Percentiles rank a stretch among this genome's conserved stretches.
Conservation (phyloP, 2,113 vertebrate genomes). For the Pomatorhinus ruficollis region DNA sequence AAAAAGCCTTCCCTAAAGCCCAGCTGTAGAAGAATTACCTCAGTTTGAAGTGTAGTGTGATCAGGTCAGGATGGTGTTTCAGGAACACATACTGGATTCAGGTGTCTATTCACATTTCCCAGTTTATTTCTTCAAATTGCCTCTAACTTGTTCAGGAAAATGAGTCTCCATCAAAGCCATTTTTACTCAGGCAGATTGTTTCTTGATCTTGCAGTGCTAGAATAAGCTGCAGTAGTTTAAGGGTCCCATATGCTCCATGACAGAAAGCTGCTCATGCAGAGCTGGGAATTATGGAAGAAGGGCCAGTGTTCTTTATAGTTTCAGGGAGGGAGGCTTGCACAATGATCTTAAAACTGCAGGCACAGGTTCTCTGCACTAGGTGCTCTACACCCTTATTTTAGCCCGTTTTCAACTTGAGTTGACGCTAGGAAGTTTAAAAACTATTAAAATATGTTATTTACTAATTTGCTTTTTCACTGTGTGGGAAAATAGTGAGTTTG, state of each 20-base stretch:
- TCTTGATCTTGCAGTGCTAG: neutral
- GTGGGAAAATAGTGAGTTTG: neutral
- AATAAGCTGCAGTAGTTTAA: neutral
- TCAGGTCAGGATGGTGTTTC: neutral
- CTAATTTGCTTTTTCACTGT: neutral
- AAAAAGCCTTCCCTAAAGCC: constrained; percentile 27
- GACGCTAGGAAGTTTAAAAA: neutral
- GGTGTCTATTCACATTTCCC: constrained; percentile 12
- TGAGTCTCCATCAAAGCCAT: neutral
- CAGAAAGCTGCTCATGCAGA: neutral
- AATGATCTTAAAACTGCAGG: neutral
- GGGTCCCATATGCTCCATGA: neutral
- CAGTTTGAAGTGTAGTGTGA: neutral
- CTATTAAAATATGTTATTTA: neutral
- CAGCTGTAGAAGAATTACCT: neutral
- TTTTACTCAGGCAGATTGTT: neutral
- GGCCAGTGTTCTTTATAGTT: neutral
- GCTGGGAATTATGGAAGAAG: neutral
- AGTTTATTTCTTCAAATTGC: constrained; percentile 14
- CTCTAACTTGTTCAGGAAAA: neutral
- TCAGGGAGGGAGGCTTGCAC: neutral
- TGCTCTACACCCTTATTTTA: neutral
- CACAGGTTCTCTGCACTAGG: neutral
- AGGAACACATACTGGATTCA: neutral
- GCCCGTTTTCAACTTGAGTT: neutral